A percentile compares a stretch with the other conserved stretches of the same genome.
Evolutionary conservation across 1,140 invertebrate species (phyloP).

Genomic region (Temnothorax longispinosus): DNA sequence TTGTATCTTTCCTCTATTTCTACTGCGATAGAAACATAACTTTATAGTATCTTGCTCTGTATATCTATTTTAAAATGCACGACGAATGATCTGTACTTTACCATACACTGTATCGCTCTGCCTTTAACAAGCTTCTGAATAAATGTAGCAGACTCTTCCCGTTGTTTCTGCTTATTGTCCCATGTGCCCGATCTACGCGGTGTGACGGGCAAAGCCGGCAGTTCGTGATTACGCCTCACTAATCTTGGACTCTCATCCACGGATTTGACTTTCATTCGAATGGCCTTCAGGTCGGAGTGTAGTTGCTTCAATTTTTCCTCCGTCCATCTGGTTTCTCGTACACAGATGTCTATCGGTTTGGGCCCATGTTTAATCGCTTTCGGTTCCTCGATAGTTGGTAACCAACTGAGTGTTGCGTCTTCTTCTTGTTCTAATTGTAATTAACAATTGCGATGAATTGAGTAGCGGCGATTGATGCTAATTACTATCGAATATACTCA

Average conservation of each 20-base stretch:
- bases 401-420: slow-evolving; percentile 77
- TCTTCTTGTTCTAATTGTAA: slow-evolving; percentile 75
- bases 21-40: background rate
- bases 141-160: slow-evolving; percentile 87
- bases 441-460: slow-evolving; percentile 19
- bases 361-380: slow-evolving; percentile 70
- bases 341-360: slow-evolving; percentile 83
- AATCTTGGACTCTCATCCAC: slow-evolving; percentile 46
- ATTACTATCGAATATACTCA: slow-evolving; percentile 31
- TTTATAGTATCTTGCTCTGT: background rate
- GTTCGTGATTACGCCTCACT: slow-evolving; percentile 78
- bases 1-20: background rate
- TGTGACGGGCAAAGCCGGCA: slow-evolving; percentile 84
- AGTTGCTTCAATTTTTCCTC: slow-evolving; percentile 87
- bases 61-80: background rate
- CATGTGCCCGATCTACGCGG: slow-evolving; percentile 80
- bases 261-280: slow-evolving; percentile 63
- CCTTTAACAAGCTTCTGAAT: slow-evolving; percentile 90
- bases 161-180: slow-evolving; percentile 80
- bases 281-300: slow-evolving; percentile 86
- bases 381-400: slow-evolving; percentile 74
- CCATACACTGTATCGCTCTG: slow-evolving; percentile 89
- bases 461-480: background rate
- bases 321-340: slow-evolving; percentile 88
- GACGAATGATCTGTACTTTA: slow-evolving; percentile 76